A percentile compares a stretch with the other conserved stretches of the same genome.
Conservation (phyloP, 1,140 invertebrate species). For the Ganaspis sp. region DNA sequence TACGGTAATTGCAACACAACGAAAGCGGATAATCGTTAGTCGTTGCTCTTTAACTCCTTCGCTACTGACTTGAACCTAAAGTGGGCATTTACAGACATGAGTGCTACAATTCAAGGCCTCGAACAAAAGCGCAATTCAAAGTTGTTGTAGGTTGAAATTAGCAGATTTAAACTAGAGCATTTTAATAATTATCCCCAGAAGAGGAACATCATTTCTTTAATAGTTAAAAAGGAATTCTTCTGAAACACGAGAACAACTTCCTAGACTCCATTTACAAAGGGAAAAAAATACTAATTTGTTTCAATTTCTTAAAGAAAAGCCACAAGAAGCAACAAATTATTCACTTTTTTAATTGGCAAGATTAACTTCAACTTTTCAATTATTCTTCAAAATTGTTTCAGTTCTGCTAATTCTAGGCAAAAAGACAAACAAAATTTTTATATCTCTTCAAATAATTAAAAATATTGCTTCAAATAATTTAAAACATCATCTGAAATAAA, state of each 20-base stretch:
- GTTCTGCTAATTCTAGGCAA: too few relatives aligned
- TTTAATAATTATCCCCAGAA: constrained; percentile 25
- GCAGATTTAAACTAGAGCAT: constrained; percentile 6
- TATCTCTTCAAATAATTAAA: too few relatives aligned
- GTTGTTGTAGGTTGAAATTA: not conserved
- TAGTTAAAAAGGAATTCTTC: constrained; percentile 21
- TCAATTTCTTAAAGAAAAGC: constrained; percentile 9
- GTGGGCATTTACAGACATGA: constrained; percentile 31
- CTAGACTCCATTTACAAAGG: not conserved
- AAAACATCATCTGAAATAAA: too few relatives aligned
- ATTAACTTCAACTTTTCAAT: too few relatives aligned
- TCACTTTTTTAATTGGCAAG: not conserved
- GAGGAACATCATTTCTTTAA: not conserved
- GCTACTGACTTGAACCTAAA: constrained; percentile 27
- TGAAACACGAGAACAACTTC: not conserved
- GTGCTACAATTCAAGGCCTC: not conserved
- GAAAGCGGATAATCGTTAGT: constrained; percentile 30
- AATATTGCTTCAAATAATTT: too few relatives aligned
- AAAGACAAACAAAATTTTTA: too few relatives aligned
- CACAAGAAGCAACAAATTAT: not conserved
- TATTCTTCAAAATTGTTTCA: too few relatives aligned
- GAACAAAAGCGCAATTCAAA: constrained; percentile 23
- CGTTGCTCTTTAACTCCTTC: constrained; percentile 31
- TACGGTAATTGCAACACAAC: constrained; percentile 22
- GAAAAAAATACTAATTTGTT: not conserved